These are phyloP conservation scores for Osmerus mordax DNA, from an alignment of 2,113 vertebrate species.

Conservation along the genomic window DNA sequence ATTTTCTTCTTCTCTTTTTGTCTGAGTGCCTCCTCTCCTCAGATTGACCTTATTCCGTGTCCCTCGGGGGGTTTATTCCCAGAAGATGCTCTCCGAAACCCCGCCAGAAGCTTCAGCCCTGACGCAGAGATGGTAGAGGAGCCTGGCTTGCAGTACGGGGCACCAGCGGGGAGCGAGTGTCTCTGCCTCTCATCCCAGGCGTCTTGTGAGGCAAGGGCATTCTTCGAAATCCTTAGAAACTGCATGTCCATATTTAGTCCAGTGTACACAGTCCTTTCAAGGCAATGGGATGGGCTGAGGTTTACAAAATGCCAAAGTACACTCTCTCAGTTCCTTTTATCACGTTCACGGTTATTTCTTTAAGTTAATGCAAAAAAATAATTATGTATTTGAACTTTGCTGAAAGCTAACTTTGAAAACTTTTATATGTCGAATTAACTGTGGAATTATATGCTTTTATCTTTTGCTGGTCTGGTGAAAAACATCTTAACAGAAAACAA, in stretches of 20 bases:
- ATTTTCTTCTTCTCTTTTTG: background rate
- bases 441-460: too few relatives aligned
- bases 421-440: too few relatives aligned
- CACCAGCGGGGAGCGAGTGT: slow-evolving; percentile 54
- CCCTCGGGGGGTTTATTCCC: slow-evolving; percentile 18
- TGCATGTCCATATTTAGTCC: slow-evolving; percentile 97
- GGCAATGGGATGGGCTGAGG: slow-evolving; percentile 81
- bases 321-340: slow-evolving; percentile 58
- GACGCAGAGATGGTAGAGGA: slow-evolving; percentile 28
- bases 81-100: slow-evolving; percentile 46
- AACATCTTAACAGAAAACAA: background rate
- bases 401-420: too few relatives aligned
- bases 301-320: slow-evolving; percentile 74
- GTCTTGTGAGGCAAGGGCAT: slow-evolving; percentile 89
- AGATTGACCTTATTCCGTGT: background rate
- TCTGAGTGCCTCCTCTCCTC: background rate
- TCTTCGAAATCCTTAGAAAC: slow-evolving; percentile 91
- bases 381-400: background rate
- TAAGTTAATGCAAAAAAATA: background rate
- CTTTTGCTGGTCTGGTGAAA: too few relatives aligned
- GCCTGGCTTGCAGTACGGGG: slow-evolving; percentile 40
- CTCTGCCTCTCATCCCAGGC: slow-evolving; percentile 72
- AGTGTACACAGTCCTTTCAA: slow-evolving; percentile 93
- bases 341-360: slow-evolving; percentile 37
- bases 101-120: slow-evolving; percentile 51